A percentile compares a stretch with the other conserved stretches of the same genome.
These are phyloP conservation scores for Heliconius cydno DNA, from an alignment of 2,888 invertebrate genomes.

Conservation along the genomic window DNA sequence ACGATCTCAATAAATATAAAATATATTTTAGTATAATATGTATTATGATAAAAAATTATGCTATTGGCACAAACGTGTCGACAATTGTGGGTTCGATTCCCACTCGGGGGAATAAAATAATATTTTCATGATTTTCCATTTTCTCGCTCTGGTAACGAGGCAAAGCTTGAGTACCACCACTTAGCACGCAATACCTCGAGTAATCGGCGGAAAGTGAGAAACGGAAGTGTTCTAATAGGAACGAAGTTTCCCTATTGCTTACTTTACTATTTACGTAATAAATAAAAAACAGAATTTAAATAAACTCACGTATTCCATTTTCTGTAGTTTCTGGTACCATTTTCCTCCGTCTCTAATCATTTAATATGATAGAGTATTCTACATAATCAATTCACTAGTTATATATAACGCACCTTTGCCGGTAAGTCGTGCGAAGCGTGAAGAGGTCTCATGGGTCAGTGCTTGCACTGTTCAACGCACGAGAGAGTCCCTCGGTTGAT, in stretches of 20 bases:
- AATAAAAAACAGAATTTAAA: neutral
- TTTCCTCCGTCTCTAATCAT: neutral
- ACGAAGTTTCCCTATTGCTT: neutral
- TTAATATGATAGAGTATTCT: slow-evolving; percentile 11
- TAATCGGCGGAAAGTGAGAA: neutral
- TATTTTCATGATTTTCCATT: too few species aligned
- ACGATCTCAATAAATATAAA: too few species aligned
- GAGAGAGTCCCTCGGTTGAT: slow-evolving; percentile 51
- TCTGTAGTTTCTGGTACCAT: neutral
- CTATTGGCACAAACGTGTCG: too few species aligned
- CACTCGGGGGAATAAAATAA: too few species aligned
- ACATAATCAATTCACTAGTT: slow-evolving; percentile 24
- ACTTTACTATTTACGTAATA: neutral
- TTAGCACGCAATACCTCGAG: neutral
- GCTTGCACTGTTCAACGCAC: slow-evolving; percentile 57
- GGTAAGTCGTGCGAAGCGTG: slow-evolving; percentile 40
- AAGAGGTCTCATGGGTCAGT: slow-evolving; percentile 61
- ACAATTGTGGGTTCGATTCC: too few species aligned
- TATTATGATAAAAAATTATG: too few species aligned
- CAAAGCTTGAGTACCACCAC: neutral
- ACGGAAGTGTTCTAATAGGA: neutral
- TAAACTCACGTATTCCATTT: neutral
- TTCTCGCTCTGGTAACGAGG: neutral
- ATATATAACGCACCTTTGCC: slow-evolving; percentile 42
- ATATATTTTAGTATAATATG: too few species aligned